A percentile compares a stretch with the other conserved stretches of the same genome.
Evolutionary conservation across 2,113 vertebrate species (phyloP).

Genomic region (Aptenodytes patagonicus): DNA sequence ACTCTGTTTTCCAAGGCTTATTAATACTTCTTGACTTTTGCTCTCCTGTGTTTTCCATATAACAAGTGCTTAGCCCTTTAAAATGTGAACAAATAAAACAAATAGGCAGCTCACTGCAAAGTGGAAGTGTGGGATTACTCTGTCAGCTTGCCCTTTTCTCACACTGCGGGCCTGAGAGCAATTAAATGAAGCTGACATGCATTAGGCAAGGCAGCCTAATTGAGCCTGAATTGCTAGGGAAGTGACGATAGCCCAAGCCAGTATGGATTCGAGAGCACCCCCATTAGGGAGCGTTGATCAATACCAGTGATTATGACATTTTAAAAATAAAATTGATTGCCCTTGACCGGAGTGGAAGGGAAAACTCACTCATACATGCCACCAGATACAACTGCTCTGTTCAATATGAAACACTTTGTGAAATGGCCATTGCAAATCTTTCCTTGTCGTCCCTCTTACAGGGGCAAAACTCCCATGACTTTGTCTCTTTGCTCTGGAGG

Average conservation of each 20-base stretch:
- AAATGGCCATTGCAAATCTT: not conserved
- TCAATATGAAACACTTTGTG: slow-evolving; percentile 24
- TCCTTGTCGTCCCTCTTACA: not conserved
- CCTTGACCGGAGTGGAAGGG: slow-evolving; percentile 38
- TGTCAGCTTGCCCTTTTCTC: not conserved
- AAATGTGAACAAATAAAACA: not conserved
- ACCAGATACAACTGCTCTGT: not conserved
- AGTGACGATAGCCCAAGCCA: not conserved
- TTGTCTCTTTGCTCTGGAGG: slow-evolving; percentile 35
- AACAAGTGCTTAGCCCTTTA: not conserved
- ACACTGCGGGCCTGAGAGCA: not conserved
- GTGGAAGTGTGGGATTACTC: not conserved
- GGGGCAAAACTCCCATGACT: slow-evolving; percentile 1
- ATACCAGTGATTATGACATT: slow-evolving; percentile 14
- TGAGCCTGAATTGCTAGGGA: not conserved
- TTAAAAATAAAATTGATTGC: slow-evolving; percentile 23
- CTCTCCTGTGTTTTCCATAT: not conserved
- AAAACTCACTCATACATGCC: not conserved
- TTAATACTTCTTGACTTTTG: not conserved
- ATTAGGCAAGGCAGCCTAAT: slow-evolving; percentile 10
- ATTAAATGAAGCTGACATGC: not conserved
- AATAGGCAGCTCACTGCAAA: not conserved
- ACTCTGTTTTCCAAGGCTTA: not conserved
- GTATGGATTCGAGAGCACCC: not conserved
- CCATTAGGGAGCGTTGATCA: not conserved